These are phyloP conservation scores for Tetragonula carbonaria DNA, from an alignment of 2,888 invertebrate genomes.

Conservation along the genomic window DNA sequence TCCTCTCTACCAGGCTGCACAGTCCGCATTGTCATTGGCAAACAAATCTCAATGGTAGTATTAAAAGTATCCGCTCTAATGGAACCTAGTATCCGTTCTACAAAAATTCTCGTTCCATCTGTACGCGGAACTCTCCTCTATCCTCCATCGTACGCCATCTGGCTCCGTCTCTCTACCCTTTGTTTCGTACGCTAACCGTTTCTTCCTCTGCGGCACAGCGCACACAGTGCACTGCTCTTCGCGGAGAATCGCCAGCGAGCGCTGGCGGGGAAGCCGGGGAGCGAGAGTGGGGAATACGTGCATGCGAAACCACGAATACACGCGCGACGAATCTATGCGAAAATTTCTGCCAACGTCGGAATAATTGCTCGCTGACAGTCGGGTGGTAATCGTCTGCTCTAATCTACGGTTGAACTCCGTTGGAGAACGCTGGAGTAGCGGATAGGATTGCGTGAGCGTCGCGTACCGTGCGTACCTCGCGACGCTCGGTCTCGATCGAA, in stretches of 20 bases:
- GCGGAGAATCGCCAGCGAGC: not conserved
- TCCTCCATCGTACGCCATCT: not conserved
- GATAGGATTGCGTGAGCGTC: not conserved
- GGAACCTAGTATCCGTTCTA: slow-evolving; percentile 76
- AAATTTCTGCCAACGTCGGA: slow-evolving; percentile 65
- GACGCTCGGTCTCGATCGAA: not conserved
- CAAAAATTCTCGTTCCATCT: slow-evolving; percentile 68
- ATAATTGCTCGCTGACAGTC: slow-evolving; percentile 66
- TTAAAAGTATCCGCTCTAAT: slow-evolving; percentile 83
- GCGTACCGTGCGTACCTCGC: too few species aligned
- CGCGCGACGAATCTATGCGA: slow-evolving; percentile 37
- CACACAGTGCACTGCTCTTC: too few species aligned
- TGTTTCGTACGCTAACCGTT: slow-evolving; percentile 20
- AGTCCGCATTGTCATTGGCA: slow-evolving; percentile 83
- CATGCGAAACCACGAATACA: not conserved
- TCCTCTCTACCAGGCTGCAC: slow-evolving; percentile 66
- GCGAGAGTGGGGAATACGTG: not conserved
- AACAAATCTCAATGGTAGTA: slow-evolving; percentile 83
- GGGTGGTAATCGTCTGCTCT: slow-evolving; percentile 60
- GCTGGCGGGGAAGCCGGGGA: not conserved
- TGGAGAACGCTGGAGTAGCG: not conserved
- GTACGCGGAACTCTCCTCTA: slow-evolving; percentile 18
- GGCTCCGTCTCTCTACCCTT: not conserved
- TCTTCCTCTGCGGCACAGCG: slow-evolving; percentile 2
- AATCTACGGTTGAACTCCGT: slow-evolving; percentile 50